A percentile compares a stretch with the other conserved stretches of the same genome.
phyloP scores from a whole-genome alignment of 2,888 invertebrate species.

The Limenitis camilla region DNA sequence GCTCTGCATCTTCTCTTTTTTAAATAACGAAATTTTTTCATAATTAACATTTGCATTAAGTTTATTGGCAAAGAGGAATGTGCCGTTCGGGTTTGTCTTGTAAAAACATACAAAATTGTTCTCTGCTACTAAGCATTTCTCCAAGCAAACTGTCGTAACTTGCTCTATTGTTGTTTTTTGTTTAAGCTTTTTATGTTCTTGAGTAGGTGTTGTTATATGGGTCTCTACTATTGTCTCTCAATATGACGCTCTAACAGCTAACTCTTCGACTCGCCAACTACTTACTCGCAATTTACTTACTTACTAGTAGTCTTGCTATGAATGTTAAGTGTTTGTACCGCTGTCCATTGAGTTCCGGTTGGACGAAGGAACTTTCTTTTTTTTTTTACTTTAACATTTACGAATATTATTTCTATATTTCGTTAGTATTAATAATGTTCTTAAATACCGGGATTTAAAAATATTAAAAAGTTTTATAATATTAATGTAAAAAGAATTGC shows the following conservation, averaged over 20 bases:
- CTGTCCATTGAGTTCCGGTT: conserved; percentile 45
- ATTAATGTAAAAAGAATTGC: too few species aligned
- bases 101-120: conserved; percentile 49
- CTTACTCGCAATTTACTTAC: conserved; percentile 37
- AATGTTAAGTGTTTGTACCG: conserved; percentile 46
- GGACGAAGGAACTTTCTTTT: conserved; percentile 39
- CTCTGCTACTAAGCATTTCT: conserved; percentile 47
- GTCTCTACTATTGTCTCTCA: conserved; percentile 43
- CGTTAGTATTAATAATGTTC: conserved; percentile 13
- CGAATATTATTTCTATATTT: too few species aligned
- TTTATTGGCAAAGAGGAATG: conserved; percentile 35
- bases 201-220: conserved; percentile 55
- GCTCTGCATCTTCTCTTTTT: conserved; percentile 23
- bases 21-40: conserved; percentile 6
- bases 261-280: conserved; percentile 32
- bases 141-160: conserved; percentile 45
- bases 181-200: conserved; percentile 59
- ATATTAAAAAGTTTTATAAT: too few species aligned
- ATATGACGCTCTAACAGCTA: conserved; percentile 30
- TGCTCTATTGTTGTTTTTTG: conserved; percentile 51
- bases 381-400: too few species aligned
- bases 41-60: neutral
- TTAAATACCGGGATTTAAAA: neutral
- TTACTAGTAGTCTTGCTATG: conserved; percentile 47
- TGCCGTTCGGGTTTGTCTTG: conserved; percentile 46